Conservation (phyloP, 2,113 vertebrate genomes). For the Micronisus gabar region DNA sequence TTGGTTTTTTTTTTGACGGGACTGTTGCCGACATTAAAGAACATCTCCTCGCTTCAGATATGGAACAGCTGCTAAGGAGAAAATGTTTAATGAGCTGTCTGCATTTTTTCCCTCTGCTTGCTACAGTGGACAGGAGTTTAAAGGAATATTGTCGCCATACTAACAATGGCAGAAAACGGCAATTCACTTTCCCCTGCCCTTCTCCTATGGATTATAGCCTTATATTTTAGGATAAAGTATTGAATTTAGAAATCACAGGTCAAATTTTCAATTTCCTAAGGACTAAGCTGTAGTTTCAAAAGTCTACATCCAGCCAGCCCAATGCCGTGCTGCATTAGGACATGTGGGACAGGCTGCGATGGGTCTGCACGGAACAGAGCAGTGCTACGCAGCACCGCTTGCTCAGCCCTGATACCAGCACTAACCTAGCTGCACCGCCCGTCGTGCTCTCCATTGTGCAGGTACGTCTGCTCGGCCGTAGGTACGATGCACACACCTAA, state of each 20-base stretch:
- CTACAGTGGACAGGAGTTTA: background rate
- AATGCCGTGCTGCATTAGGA: accelerated
- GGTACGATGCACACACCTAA: accelerated
- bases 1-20: background rate
- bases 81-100: background rate
- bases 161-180: background rate
- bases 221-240: background rate
- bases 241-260: background rate
- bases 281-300: background rate
- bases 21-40: background rate
- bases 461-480: background rate
- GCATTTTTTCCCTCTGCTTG: background rate
- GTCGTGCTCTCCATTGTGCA: accelerated
- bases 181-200: background rate
- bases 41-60: background rate
- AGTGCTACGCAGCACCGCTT: accelerated
- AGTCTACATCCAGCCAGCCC: background rate
- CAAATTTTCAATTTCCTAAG: background rate
- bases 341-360: accelerated
- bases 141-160: background rate
- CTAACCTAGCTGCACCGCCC: background rate
- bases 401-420: background rate
- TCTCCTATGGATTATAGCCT: background rate
- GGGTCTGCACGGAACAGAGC: background rate
- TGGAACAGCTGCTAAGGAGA: background rate